These are phyloP conservation scores for Taurulus bubalis DNA, from an alignment of 2,113 vertebrate species.

Conservation along the genomic window DNA sequence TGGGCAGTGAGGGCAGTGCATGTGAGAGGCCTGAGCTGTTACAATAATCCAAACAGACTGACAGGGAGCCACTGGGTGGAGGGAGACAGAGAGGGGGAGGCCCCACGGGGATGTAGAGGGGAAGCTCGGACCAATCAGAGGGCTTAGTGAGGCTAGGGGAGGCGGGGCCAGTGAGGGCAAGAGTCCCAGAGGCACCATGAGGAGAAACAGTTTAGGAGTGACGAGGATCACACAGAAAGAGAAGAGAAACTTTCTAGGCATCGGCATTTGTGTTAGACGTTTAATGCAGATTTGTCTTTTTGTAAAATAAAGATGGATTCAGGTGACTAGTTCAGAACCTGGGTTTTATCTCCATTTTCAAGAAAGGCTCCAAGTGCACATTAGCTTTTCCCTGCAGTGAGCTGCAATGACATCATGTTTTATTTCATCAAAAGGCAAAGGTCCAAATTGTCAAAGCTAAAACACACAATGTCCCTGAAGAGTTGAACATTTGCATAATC, in stretches of 20 bases:
- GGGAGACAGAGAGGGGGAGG: constrained; percentile 31
- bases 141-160: constrained; percentile 8
- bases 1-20: constrained; percentile 39
- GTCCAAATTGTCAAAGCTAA: background rate
- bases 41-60: constrained; percentile 78
- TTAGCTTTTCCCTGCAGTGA: background rate
- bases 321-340: background rate
- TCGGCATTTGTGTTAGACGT: background rate
- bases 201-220: constrained; percentile 50
- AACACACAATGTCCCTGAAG: background rate
- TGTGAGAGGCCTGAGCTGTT: constrained; percentile 65
- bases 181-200: constrained; percentile 36
- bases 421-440: background rate
- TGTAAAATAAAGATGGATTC: background rate
- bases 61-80: constrained; percentile 46
- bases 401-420: background rate
- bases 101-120: constrained; percentile 1
- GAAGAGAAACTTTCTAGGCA: background rate
- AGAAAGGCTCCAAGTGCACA: background rate
- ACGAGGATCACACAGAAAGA: background rate
- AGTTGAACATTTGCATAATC: background rate
- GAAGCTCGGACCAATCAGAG: constrained; percentile 64
- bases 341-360: constrained; percentile 1
- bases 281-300: background rate
- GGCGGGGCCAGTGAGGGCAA: constrained; percentile 44